These are phyloP conservation scores for Parasteatoda tepidariorum DNA, from an alignment of 1,140 invertebrate species.

Conservation along the genomic window DNA sequence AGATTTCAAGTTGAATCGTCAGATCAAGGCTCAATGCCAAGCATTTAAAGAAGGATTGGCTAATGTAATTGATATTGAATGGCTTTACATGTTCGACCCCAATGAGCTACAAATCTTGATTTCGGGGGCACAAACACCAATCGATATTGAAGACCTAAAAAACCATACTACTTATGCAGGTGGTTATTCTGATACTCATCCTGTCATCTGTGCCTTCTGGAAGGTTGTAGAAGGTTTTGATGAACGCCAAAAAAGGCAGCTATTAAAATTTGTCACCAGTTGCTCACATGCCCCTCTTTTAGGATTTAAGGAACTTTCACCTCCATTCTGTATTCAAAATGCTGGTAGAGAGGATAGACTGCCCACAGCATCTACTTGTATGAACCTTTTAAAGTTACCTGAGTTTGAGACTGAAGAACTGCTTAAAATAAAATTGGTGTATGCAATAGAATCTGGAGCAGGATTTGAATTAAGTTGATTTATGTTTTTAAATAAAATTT, in stretches of 20 bases:
- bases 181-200: slow-evolving; percentile 82
- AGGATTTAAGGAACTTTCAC: slow-evolving; percentile 96
- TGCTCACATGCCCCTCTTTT: slow-evolving; percentile 96
- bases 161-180: slow-evolving; percentile 84
- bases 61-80: slow-evolving; percentile 89
- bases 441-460: slow-evolving; percentile 93
- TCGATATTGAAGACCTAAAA: slow-evolving; percentile 91
- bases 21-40: slow-evolving; percentile 84
- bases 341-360: slow-evolving; percentile 86
- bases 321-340: slow-evolving; percentile 93
- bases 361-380: slow-evolving; percentile 95
- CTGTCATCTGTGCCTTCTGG: slow-evolving; percentile 85
- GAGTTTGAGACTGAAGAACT: slow-evolving; percentile 84
- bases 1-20: slow-evolving; percentile 82
- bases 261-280: slow-evolving; percentile 97
- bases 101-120: slow-evolving; percentile 94
- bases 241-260: slow-evolving; percentile 84
- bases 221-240: slow-evolving; percentile 83
- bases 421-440: slow-evolving; percentile 86
- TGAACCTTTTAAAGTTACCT: slow-evolving; percentile 96
- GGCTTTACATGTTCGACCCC: slow-evolving; percentile 95
- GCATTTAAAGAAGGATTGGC: slow-evolving; percentile 88
- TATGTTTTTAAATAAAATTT: not conserved
- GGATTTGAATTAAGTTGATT: slow-evolving; percentile 94
- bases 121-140: slow-evolving; percentile 90